These are phyloP conservation scores for Panonychus citri DNA, from an alignment of 1,140 invertebrate species.

Conservation along the genomic window DNA sequence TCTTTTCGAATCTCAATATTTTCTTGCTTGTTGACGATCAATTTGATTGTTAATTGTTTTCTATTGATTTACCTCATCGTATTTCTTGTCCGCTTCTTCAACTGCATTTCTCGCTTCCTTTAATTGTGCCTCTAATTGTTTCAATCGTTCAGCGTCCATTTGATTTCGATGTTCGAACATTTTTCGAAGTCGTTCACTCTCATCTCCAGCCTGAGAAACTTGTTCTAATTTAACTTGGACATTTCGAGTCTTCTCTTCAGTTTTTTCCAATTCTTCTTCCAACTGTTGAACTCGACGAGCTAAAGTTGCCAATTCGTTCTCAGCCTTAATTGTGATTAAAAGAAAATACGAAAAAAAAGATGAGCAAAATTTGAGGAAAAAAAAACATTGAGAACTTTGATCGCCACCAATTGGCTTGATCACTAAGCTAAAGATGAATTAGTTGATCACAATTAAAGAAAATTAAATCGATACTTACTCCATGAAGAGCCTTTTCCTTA, in stretches of 20 bases:
- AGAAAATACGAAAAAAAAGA: conserved; percentile 2
- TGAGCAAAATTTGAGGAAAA: not conserved
- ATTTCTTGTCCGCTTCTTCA: conserved; percentile 99
- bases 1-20: too few relatives aligned
- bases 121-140: conserved; percentile 91
- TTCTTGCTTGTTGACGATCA: too few relatives aligned
- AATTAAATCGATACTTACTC: not conserved
- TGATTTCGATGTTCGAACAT: conserved; percentile 97
- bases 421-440: not conserved
- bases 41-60: not conserved
- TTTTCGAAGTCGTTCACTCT: conserved; percentile 98
- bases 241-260: conserved; percentile 47
- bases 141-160: conserved; percentile 98
- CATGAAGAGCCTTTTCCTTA: conserved; percentile 48
- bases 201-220: conserved; percentile 93
- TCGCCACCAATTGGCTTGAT: too few relatives aligned
- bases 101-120: conserved; percentile 98
- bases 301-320: conserved; percentile 31
- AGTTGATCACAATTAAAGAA: not conserved
- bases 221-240: conserved; percentile 86
- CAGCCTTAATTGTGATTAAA: conserved; percentile 18
- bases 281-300: conserved; percentile 92
- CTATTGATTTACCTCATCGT: conserved; percentile 89
- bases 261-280: conserved; percentile 44
- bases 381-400: not conserved